Evolutionary conservation across 2,797 vertebrate genomes (phyloP).

Genomic region (Pseudopleuronectes americanus): DNA sequence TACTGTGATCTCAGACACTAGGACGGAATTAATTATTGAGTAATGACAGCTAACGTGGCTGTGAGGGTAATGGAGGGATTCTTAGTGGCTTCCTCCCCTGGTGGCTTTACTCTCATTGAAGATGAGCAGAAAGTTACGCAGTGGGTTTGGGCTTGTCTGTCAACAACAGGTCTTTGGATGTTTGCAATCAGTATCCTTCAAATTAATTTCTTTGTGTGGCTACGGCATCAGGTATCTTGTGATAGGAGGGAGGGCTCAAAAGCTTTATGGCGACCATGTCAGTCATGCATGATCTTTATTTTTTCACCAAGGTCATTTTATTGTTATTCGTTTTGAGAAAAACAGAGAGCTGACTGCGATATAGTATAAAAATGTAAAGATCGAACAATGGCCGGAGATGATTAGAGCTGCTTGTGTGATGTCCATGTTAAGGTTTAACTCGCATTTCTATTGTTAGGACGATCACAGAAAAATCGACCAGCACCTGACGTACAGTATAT

Average conservation of each 20-base stretch:
- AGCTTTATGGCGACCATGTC: conserved; percentile 47
- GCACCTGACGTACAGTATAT: conserved; percentile 23
- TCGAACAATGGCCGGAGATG: conserved; percentile 16
- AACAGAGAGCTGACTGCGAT: conserved; percentile 43
- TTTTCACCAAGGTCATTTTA: conserved; percentile 82
- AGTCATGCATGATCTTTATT: conserved; percentile 66
- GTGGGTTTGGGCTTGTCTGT: conserved; percentile 75
- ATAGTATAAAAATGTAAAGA: conserved; percentile 34
- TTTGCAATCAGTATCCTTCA: conserved; percentile 49
- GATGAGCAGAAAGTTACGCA: conserved; percentile 81
- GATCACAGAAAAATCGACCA: conserved; percentile 31
- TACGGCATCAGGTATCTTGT: conserved; percentile 9
- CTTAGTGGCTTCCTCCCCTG: conserved; percentile 63
- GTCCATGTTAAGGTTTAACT: conserved; percentile 13
- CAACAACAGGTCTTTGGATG: conserved; percentile 79
- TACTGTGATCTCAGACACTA: conserved; percentile 85
- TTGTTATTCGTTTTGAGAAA: conserved; percentile 58
- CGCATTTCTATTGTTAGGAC: conserved; percentile 17
- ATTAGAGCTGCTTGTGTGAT: conserved; percentile 23
- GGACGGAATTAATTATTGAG: conserved; percentile 84
- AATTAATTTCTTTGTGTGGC: conserved; percentile 20
- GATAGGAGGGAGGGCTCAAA: conserved; percentile 23
- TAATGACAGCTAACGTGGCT: conserved; percentile 82
- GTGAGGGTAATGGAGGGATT: conserved; percentile 66
- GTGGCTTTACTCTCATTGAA: conserved; percentile 69